Percentiles rank a stretch among this genome's conserved stretches.
Conservation (phyloP, 2,797 vertebrate genomes). For the Lutra lutra region DNA sequence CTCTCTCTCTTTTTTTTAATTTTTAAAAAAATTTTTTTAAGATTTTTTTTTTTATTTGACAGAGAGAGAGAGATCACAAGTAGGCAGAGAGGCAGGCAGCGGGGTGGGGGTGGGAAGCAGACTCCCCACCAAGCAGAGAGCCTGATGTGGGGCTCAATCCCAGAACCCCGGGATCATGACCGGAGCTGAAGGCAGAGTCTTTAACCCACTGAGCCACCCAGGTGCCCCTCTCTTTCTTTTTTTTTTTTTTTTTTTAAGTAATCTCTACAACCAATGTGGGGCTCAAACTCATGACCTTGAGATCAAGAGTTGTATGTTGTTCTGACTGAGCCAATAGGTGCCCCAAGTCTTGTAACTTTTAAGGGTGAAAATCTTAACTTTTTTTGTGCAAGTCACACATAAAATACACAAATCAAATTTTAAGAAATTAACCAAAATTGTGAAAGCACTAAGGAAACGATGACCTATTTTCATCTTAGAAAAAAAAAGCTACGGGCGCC, state of each 20-base stretch:
- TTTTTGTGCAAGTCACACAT: not conserved
- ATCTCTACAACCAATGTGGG: not conserved
- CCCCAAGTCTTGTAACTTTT: not conserved
- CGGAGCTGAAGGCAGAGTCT: too few species aligned
- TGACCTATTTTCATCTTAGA: slow-evolving; percentile 19
- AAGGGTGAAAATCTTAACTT: slow-evolving; percentile 43
- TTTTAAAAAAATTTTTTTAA: not conserved
- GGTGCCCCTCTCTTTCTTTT: not conserved
- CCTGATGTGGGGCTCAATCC: too few species aligned
- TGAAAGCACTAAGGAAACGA: slow-evolving; percentile 28
- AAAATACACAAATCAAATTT: slow-evolving; percentile 51
- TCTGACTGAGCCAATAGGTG: not conserved
- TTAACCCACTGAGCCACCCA: too few species aligned
- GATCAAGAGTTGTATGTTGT: not conserved
- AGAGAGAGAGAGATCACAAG: too few species aligned
- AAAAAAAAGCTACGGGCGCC: not conserved
- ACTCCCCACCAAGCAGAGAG: too few species aligned
- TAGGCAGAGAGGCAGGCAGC: too few species aligned
- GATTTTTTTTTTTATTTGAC: too few species aligned
- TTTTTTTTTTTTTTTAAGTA: not conserved
- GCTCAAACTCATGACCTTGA: not conserved
- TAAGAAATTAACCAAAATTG: not conserved
- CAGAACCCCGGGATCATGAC: too few species aligned
- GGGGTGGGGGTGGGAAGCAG: too few species aligned
- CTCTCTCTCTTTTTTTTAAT: not conserved